Base-by-base conservation (phyloP, 1,140 invertebrate genomes). In the Drosophila pallidifrons region DNA sequence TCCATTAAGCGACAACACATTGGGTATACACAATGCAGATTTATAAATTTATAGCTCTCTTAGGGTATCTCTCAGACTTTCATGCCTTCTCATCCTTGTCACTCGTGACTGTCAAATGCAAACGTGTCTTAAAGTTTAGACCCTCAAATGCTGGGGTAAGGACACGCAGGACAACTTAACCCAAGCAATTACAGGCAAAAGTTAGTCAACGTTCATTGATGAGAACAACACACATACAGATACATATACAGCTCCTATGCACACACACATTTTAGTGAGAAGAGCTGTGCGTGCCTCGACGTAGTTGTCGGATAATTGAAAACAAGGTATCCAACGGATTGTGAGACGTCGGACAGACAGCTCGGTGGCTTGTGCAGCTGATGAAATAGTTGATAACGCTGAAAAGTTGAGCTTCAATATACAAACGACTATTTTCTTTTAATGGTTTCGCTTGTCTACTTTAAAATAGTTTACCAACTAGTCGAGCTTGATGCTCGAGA, bases 151-250 rank as follows among this genome's bases (percentile, higher is more conserved):
- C 28, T 20, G 35, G 35, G 45, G 25, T 58, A 11, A 35, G 46
- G 11, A 57, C 38, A 46, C 54, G 57, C 30, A 47, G 41, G 20
- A 60, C 20, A 28, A 41, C 47, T 73, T 67, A 54, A 15, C 41
- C 38, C 59, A 45, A 30, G 15, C 54, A 55, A 72, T 72, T 76
- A 72, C 67, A 38, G 35, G 57, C 72, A 75, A 71, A 68, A 79
- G 63, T 83, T 83, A 75, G 60, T 79, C 76, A 83, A 83, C 70
- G 80, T 79, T 70, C 80, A 82, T 83, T 83, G 81, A 83, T 79
- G 72, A 81, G 66, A 64, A 35, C 41, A 28, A 20, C 7, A 46
- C 73, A 43, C 43, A 59, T 55, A 60, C 60, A 46, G 20, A 61
- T 45, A 58, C 30, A 38, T 13, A 38, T 43, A 49, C 16, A 49